phyloP scores from a whole-genome alignment of 2,888 invertebrate genomes.

The Pinctada fucata region DNA sequence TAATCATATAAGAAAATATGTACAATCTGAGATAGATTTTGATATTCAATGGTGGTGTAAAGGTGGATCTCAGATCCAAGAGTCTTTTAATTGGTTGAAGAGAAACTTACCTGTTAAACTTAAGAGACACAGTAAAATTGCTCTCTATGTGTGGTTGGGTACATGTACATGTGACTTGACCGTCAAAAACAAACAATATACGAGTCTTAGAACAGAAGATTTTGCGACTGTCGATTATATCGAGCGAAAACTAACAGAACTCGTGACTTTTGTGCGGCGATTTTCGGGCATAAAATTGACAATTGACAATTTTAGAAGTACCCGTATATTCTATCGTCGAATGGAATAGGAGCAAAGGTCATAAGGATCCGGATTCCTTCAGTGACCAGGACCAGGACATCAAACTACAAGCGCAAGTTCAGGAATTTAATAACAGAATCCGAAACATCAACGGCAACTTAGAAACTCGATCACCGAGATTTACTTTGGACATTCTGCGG shows the following conservation, averaged over 20 bases:
- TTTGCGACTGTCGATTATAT: slow-evolving; percentile 4
- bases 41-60: too few relatives aligned
- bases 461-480: neutral
- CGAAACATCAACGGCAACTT: neutral
- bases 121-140: too few relatives aligned
- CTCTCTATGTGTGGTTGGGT: too few relatives aligned
- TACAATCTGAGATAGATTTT: too few relatives aligned
- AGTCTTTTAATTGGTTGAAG: too few relatives aligned
- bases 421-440: neutral
- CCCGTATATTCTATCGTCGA: neutral
- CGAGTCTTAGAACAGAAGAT: neutral
- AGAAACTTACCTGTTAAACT: too few relatives aligned
- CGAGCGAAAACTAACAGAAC: slow-evolving; percentile 3
- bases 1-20: too few relatives aligned
- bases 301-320: neutral
- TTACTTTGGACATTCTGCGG: neutral
- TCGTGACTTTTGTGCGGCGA: neutral
- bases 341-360: neutral
- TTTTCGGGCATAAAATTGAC: neutral
- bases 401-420: neutral
- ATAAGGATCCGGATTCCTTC: neutral
- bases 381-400: neutral
- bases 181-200: neutral
- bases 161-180: neutral
- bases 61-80: too few relatives aligned